A percentile compares a stretch with the other conserved stretches of the same genome.
These are phyloP conservation scores for Sylvia atricapilla DNA, from an alignment of 2,113 vertebrate species.

Conservation along the genomic window DNA sequence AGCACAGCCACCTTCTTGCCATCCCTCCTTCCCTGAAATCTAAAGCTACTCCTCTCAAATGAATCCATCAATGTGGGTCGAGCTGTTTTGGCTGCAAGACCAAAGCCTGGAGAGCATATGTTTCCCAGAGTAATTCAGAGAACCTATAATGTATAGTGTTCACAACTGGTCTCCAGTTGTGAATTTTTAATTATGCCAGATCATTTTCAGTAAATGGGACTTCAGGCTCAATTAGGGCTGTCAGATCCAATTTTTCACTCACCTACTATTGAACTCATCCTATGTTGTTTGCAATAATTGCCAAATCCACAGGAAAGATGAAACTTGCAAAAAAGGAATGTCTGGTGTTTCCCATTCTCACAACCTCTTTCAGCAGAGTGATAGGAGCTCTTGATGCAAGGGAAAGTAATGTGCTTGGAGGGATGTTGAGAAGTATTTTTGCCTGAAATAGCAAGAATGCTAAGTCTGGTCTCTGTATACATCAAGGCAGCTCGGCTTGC, in stretches of 20 bases:
- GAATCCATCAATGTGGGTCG: not conserved
- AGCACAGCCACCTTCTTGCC: not conserved
- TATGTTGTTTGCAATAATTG: conserved; percentile 64
- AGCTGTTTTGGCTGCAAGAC: conserved; percentile 49
- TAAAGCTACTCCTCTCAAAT: not conserved
- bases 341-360: not conserved
- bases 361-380: not conserved
- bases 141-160: conserved; percentile 63
- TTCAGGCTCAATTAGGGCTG: conserved; percentile 75
- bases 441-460: not conserved
- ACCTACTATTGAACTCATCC: conserved; percentile 62
- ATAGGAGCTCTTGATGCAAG: not conserved
- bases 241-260: conserved; percentile 73
- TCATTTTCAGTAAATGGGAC: conserved; percentile 78
- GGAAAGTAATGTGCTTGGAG: not conserved
- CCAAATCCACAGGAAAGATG: conserved; percentile 65
- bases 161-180: conserved; percentile 72
- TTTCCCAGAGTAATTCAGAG: conserved; percentile 55
- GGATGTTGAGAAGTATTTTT: not conserved
- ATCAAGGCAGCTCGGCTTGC: not conserved
- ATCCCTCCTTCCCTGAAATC: not conserved
- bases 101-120: conserved; percentile 46
- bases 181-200: conserved; percentile 77
- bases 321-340: conserved; percentile 16
- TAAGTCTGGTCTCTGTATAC: not conserved